Evolutionary conservation across 2,797 vertebrate species (phyloP).

Genomic region (Muraenolepis orangiensis): DNA sequence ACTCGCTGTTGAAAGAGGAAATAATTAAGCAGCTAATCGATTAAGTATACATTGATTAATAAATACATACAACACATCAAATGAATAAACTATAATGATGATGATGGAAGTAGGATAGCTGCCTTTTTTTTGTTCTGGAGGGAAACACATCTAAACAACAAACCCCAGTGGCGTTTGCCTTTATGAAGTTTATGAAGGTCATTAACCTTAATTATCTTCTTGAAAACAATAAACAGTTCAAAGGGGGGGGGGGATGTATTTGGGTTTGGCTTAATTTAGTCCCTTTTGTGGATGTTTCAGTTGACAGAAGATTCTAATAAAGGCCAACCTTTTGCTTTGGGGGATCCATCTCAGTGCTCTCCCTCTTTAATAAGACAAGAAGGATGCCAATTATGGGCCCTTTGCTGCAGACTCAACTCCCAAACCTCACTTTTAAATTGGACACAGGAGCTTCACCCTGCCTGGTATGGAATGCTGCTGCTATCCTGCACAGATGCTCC

Average conservation of each 20-base stretch:
- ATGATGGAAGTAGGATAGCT: not conserved
- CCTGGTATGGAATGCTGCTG: slow-evolving; percentile 46
- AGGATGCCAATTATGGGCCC: slow-evolving; percentile 77
- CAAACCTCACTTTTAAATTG: slow-evolving; percentile 71
- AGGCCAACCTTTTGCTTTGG: slow-evolving; percentile 44
- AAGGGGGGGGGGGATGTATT: not conserved
- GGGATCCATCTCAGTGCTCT: slow-evolving; percentile 61
- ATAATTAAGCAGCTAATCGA: too few relatives aligned
- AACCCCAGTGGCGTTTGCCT: not conserved
- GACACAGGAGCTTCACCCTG: slow-evolving; percentile 61
- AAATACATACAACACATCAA: not conserved
- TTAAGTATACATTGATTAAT: not conserved
- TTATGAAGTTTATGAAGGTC: not conserved
- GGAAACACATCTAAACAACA: not conserved
- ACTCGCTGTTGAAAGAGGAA: too few relatives aligned
- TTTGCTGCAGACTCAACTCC: slow-evolving; percentile 67
- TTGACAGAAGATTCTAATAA: slow-evolving; percentile 61
- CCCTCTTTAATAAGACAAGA: slow-evolving; percentile 76
- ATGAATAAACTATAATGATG: not conserved
- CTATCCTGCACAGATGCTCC: slow-evolving; percentile 21
- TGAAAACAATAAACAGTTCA: slow-evolving; percentile 24
- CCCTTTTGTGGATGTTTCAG: slow-evolving; percentile 41
- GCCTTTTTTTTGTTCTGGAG: not conserved
- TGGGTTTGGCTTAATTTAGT: slow-evolving; percentile 18
- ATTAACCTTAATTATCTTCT: slow-evolving; percentile 16